Conservation (phyloP, 1,140 invertebrate genomes). For the Drosophila kohkoa region DNA sequence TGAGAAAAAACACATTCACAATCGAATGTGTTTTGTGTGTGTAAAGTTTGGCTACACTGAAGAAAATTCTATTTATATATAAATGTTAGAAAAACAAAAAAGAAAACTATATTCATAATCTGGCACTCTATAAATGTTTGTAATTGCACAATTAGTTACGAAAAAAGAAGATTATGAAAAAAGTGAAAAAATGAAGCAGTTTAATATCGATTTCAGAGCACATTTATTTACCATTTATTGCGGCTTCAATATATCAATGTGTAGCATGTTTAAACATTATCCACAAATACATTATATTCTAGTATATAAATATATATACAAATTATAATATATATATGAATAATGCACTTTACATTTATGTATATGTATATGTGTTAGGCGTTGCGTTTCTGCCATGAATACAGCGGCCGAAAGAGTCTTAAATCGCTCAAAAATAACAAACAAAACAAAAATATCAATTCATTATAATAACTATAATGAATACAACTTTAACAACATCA, state of each 20-base stretch:
- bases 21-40: constrained; percentile 63
- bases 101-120: constrained; percentile 43
- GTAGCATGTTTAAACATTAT: constrained; percentile 69
- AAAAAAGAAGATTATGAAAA: constrained; percentile 25
- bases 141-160: constrained; percentile 70
- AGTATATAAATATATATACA: constrained; percentile 35
- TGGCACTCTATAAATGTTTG: constrained; percentile 63
- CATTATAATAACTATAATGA: constrained; percentile 37
- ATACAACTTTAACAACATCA: constrained; percentile 59
- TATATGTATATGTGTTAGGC: constrained; percentile 82
- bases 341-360: constrained; percentile 76
- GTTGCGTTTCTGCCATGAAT: constrained; percentile 82
- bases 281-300: constrained; percentile 33
- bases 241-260: constrained; percentile 77
- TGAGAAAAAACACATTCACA: not conserved
- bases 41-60: constrained; percentile 58
- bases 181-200: constrained; percentile 16
- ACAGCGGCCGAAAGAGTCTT: constrained; percentile 53
- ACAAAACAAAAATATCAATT: constrained; percentile 1
- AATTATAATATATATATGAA: constrained; percentile 23
- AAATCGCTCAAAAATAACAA: constrained; percentile 35
- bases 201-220: constrained; percentile 72
- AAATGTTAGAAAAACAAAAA: constrained; percentile 40
- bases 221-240: constrained; percentile 76
- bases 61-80: constrained; percentile 38